Base-by-base conservation (phyloP, 2,113 vertebrate genomes). In the Rhinoptilus africanus region DNA sequence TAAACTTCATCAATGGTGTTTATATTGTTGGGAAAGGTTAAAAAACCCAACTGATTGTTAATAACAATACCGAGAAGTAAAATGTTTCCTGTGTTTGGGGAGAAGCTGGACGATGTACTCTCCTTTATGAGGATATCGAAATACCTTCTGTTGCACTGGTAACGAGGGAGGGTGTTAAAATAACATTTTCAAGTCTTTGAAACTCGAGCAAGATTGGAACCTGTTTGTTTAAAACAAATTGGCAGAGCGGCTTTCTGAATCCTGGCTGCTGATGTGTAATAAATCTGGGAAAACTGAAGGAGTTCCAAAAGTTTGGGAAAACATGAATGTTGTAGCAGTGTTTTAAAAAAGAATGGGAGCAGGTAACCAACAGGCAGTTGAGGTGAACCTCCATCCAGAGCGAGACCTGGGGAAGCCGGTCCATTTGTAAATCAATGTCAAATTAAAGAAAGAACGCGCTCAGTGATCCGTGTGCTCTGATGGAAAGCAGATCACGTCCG, bases 201-300 rank as follows among this genome's bases (percentile, higher is more conserved):
- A 96, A 93, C 45, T 53, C 14, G 50, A 94, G 50, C 34, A n/a
- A 48, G 63, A 8, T 30, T 83, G 59, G 72, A 64, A 66, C 79
- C 54, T 93, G 83, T 54, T 89, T 89, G 87, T 93, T 85, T 92
- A 57, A 88, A 88, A 85, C 50, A 60, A 77, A 53, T 26, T 83
- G 88, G 75, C 63, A 69, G 60, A 92, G 32, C 72, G 35, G 37
- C 59, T 83, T 88, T 79, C 78, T 88, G 75, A 83, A 45, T 69
- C 57, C 72, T 76, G 57, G 48, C 92, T 89, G 88, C 75, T 6
- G 24, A 4, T 28, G n/a, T 72, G 75, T 79, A 69, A 92, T 54
- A 66, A 82, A 84, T 83, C 79, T 50, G 86, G 89, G 76, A 86
- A 83, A 79, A 50, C 48, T 1, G 2, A 69, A 74, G 74, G 92